Conservation (phyloP, 2,797 vertebrate species). For the Enteromius thamalakanensis region DNA sequence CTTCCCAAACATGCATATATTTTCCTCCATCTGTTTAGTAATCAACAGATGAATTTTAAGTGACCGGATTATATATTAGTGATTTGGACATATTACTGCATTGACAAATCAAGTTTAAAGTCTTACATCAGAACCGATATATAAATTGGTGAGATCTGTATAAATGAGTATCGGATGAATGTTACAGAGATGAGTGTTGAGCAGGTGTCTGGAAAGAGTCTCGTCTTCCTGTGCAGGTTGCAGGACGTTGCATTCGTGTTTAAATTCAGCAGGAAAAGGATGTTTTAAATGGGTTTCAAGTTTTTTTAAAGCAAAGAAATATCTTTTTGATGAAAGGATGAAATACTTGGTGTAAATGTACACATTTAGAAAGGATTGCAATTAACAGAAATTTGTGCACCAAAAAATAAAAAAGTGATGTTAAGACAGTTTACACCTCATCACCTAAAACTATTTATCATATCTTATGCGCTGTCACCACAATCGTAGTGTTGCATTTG, state of each 20-base stretch:
- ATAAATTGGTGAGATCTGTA: background rate
- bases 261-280: background rate
- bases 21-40: background rate
- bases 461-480: background rate
- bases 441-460: background rate
- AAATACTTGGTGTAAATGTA: background rate
- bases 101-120: slow-evolving; percentile 1
- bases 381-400: background rate
- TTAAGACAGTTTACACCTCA: background rate
- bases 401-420: background rate
- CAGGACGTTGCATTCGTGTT: slow-evolving; percentile 14
- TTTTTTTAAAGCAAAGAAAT: background rate
- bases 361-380: background rate
- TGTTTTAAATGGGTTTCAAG: background rate
- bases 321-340: background rate
- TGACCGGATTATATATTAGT: background rate
- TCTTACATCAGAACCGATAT: background rate
- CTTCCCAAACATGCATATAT: slow-evolving; percentile 30
- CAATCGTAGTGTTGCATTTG: background rate
- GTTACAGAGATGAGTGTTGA: background rate
- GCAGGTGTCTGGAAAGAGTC: background rate
- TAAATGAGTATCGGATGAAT: background rate
- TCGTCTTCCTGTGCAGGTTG: slow-evolving; percentile 20
- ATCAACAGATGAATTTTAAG: background rate
- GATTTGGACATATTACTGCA: background rate